phyloP scores from a whole-genome alignment of 2,113 vertebrate species.

The Engystomops pustulosus region DNA sequence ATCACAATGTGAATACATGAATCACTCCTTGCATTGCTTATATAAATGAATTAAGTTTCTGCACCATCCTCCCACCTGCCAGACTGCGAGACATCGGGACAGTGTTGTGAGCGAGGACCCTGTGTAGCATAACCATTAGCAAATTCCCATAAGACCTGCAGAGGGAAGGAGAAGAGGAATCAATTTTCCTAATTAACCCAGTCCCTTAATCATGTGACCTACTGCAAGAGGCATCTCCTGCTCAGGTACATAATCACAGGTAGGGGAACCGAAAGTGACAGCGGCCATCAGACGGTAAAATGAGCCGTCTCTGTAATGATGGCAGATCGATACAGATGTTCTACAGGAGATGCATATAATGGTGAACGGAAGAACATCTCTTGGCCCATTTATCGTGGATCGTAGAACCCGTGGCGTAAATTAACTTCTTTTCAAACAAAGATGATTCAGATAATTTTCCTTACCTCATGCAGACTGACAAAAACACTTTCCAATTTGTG shows the following conservation, averaged over 20 bases:
- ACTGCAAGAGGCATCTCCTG: constrained; percentile 12
- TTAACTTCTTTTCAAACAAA: constrained; percentile 33
- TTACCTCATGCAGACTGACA: background rate
- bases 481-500: constrained; percentile 25
- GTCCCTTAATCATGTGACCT: constrained; percentile 45
- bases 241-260: background rate
- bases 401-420: background rate
- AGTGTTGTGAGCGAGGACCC: constrained; percentile 8
- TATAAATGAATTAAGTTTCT: constrained; percentile 46
- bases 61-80: constrained; percentile 34
- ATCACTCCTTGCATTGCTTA: constrained; percentile 30
- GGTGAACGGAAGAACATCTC: constrained; percentile 9
- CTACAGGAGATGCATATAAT: constrained; percentile 46
- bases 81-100: constrained; percentile 5
- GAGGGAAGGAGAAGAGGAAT: constrained; percentile 37
- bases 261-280: constrained; percentile 16
- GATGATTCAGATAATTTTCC: constrained; percentile 18
- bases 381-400: constrained; percentile 17
- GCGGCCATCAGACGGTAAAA: constrained; percentile 20
- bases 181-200: constrained; percentile 55
- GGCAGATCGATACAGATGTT: constrained; percentile 51
- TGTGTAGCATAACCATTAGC: constrained; percentile 35
- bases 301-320: background rate
- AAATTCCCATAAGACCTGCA: constrained; percentile 29
- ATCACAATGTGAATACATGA: constrained; percentile 21